These are phyloP conservation scores for Ibycter americanus DNA, from an alignment of 2,797 vertebrate genomes.

Conservation along the genomic window DNA sequence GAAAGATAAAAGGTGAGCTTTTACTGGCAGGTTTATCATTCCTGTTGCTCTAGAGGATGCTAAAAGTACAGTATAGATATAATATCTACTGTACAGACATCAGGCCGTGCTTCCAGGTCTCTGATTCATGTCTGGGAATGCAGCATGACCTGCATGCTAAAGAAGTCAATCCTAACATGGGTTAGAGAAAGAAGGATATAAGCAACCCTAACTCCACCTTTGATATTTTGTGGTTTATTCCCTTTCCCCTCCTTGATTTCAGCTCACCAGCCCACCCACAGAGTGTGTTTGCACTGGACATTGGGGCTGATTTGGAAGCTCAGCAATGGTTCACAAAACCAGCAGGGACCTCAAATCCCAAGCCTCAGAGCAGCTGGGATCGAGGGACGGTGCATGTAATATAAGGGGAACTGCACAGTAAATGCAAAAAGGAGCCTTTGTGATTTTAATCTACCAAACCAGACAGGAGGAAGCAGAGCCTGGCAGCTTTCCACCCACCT, in stretches of 20 bases:
- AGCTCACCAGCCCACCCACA: not conserved
- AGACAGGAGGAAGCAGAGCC: not conserved
- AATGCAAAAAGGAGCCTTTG: not conserved
- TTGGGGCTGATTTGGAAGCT: not conserved
- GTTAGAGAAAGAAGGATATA: not conserved
- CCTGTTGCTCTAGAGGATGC: not conserved
- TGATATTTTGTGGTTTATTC: not conserved
- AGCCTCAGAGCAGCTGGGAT: not conserved
- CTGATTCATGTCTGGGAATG: not conserved
- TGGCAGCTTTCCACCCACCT: not conserved
- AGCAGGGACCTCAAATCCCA: not conserved
- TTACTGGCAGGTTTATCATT: not conserved
- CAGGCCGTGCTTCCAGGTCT: not conserved
- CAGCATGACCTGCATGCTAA: conserved; percentile 27
- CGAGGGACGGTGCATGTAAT: not conserved
- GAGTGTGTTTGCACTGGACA: not conserved
- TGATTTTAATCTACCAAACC: not conserved
- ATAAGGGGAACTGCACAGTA: not conserved
- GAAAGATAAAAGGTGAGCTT: not conserved
- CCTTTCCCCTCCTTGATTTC: not conserved
- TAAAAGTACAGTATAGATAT: not conserved
- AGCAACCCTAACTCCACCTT: not conserved
- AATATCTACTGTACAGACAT: not conserved
- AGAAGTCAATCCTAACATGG: not conserved
- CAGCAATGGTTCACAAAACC: not conserved